Conservation (phyloP, 1,140 invertebrate genomes). For the Coelopa frigida region DNA sequence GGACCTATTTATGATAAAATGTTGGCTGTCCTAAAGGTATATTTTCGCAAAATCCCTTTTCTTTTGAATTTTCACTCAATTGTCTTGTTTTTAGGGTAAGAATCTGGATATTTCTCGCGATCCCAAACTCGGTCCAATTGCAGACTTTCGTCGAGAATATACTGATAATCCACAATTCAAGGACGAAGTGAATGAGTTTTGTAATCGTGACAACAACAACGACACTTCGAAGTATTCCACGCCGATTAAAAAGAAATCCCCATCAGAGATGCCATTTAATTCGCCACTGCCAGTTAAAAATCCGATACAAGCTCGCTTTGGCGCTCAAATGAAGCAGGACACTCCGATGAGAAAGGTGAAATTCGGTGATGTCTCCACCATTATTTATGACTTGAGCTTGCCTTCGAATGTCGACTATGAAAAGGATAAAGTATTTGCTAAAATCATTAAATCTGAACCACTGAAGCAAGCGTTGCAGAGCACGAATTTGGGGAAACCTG, state of each 20-base stretch:
- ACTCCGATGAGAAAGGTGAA: conserved; percentile 39
- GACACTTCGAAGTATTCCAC: conserved; percentile 9
- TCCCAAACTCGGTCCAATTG: conserved; percentile 50
- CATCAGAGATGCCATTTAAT: conserved; percentile 23
- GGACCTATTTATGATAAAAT: conserved; percentile 53
- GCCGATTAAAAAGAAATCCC: conserved; percentile 18
- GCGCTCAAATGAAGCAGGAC: conserved; percentile 35
- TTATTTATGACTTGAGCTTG: conserved; percentile 32
- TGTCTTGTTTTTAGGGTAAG: conserved; percentile 40
- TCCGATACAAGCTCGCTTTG: conserved; percentile 25
- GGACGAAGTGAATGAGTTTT: conserved; percentile 40
- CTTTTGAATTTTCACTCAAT: no score
- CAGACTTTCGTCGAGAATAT: conserved; percentile 51
- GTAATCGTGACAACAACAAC: conserved; percentile 9
- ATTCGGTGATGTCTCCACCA: conserved; percentile 33
- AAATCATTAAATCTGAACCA: conserved; percentile 34
- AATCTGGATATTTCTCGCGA: conserved; percentile 49
- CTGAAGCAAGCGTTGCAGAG: conserved; percentile 29
- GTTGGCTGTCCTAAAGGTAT: conserved; percentile 46
- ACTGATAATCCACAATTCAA: conserved; percentile 49
- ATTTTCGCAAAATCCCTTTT: background rate
- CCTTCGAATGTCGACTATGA: conserved; percentile 38
- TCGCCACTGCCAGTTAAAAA: conserved; percentile 36
- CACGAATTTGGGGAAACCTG: conserved; percentile 16
- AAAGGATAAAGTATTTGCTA: conserved; percentile 35